Evolutionary conservation across 2,888 invertebrate species (phyloP), one percentile per base, ranked within the genome.

Genomic region (Eristalis pertinax): DNA sequence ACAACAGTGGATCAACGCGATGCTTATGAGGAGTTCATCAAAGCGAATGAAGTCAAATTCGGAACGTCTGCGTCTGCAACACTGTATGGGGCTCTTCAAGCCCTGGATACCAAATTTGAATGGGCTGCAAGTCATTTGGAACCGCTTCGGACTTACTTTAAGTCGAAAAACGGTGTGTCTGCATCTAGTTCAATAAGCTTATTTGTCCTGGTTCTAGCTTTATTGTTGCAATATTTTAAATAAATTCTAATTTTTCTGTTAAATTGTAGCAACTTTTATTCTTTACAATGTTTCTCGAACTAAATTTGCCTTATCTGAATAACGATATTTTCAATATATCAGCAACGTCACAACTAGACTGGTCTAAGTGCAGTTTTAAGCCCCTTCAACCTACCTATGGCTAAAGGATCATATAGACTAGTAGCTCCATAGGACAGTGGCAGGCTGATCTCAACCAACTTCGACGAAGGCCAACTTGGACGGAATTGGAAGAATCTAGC

Each of bases 101-200:
- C 64, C 3, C 90, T 92, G 0, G 89, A 90, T 4, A 38, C 60
- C 0, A 92, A 93, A 85, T 62, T 92, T 0, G 64, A 87, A 15
- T 93, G 93, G 93, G 89, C 91, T 0, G 89, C 89, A 2, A 70
- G 79, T 2, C 84, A 89, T 68, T 82, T 92, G 60, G 75, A 19
- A 5, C 62, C 70, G 1, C 88, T 92, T 0, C 75, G 88, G 0
- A 4, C 62, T 2, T 92, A 89, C 60, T 84, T 92, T 32, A 78
- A 74, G 35, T 32, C 38, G 2, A 75, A 90, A 0, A 91, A 90
- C 63, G 73, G 68, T 13, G 89, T 89, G 0, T 24, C 69, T 19
- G 8, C 29, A 29, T 41, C 22, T 0, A 68, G 13, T 65, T n/a
- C 11, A n/a, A 29, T 29, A 41, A 72, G 43, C 41, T 7, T 65